These are phyloP conservation scores for Acropternis orthonyx DNA, from an alignment of 2,797 vertebrate genomes.

Conservation along the genomic window DNA sequence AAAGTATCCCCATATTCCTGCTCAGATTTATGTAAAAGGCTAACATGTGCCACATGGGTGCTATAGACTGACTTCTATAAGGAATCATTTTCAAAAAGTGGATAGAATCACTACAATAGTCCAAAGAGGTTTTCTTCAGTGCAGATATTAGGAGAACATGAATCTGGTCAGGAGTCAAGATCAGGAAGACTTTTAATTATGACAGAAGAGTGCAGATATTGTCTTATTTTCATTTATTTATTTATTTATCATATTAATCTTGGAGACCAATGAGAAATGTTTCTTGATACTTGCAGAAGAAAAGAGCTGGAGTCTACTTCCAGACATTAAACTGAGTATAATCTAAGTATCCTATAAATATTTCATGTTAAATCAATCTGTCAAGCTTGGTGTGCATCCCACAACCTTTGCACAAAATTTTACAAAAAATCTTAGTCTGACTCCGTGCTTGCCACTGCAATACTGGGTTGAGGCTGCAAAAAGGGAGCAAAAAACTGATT, in stretches of 20 bases:
- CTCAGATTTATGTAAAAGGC: background rate
- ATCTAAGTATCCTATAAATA: constrained; percentile 36
- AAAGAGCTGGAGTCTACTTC: background rate
- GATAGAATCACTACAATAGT: background rate
- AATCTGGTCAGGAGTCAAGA: background rate
- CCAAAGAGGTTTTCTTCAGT: background rate
- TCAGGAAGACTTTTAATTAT: background rate
- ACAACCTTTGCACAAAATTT: background rate
- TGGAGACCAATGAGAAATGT: background rate
- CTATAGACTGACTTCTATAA: background rate
- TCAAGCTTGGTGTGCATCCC: background rate
- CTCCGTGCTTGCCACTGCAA: background rate
- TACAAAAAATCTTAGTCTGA: background rate
- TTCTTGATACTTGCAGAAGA: background rate
- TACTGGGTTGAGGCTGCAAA: background rate
- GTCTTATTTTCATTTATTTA: background rate
- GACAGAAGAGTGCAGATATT: background rate
- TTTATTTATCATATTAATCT: background rate
- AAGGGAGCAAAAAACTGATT: background rate
- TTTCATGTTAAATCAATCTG: constrained; percentile 25
- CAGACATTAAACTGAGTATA: background rate
- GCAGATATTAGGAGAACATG: background rate
- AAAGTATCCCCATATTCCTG: constrained; percentile 1
- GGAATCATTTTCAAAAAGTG: background rate
- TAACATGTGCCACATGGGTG: background rate